These are phyloP conservation scores for Uromys caudimaculatus DNA, from an alignment of 2,797 vertebrate genomes.

Conservation along the genomic window DNA sequence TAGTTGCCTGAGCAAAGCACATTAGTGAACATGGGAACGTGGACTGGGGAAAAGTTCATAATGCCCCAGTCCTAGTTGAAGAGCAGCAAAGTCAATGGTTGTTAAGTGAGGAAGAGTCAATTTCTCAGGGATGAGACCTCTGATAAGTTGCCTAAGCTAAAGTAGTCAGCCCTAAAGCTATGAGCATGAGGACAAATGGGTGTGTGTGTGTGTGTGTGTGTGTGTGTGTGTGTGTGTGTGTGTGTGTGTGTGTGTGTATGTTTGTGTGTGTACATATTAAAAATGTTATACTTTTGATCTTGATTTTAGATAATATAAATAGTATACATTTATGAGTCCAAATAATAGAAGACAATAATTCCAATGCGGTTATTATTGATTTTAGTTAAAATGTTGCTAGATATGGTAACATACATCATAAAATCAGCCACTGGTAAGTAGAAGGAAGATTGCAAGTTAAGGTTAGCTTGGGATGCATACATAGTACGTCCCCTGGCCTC, in stretches of 20 bases:
- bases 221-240: not conserved
- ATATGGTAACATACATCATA: not conserved
- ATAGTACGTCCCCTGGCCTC: not conserved
- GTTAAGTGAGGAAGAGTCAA: not conserved
- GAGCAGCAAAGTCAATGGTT: not conserved
- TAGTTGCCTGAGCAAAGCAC: not conserved
- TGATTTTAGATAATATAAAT: slow-evolving; percentile 65
- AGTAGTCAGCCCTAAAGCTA: slow-evolving; percentile 21
- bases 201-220: not conserved
- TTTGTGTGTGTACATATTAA: not conserved
- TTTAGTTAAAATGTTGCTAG: slow-evolving; percentile 57
- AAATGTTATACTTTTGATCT: slow-evolving; percentile 11
- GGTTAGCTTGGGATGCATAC: not conserved
- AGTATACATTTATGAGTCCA: not conserved
- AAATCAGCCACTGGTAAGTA: not conserved
- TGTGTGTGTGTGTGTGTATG: not conserved
- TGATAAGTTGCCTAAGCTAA: not conserved
- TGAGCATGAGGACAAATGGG: not conserved
- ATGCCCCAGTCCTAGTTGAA: not conserved
- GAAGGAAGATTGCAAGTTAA: not conserved
- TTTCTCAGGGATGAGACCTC: not conserved
- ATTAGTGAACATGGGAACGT: not conserved
- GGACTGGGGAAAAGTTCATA: not conserved
- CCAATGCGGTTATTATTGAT: slow-evolving; percentile 68
- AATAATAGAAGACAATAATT: slow-evolving; percentile 64